These are phyloP conservation scores for Nephila pilipes DNA, from an alignment of 1,140 invertebrate genomes.

Conservation along the genomic window DNA sequence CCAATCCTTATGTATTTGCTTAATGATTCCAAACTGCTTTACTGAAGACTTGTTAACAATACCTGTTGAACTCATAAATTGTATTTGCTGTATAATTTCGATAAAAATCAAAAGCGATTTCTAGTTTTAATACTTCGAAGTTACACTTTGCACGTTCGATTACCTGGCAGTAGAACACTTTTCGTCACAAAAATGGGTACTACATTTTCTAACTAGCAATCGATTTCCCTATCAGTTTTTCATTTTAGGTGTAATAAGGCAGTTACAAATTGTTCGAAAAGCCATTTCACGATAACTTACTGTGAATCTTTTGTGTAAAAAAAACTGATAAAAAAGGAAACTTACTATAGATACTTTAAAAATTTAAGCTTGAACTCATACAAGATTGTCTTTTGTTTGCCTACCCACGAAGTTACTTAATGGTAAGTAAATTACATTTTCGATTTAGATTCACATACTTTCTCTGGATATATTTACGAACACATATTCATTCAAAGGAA, in stretches of 20 bases:
- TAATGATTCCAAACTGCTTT: too few species aligned
- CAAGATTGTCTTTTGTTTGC: too few species aligned
- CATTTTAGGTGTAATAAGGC: neutral
- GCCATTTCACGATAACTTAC: neutral
- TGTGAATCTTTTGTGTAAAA: neutral
- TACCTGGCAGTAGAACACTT: neutral
- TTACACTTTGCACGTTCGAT: neutral
- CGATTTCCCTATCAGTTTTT: neutral
- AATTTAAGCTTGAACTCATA: too few species aligned
- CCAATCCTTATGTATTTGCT: too few species aligned
- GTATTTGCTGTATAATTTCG: too few species aligned
- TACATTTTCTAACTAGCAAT: neutral
- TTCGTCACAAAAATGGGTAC: neutral
- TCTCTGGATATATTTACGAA: conserved; percentile 1
- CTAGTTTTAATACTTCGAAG: neutral
- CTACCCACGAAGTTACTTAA: neutral
- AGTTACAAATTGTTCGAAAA: neutral
- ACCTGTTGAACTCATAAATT: too few species aligned
- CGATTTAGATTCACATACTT: conserved; percentile 1
- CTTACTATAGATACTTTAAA: too few species aligned
- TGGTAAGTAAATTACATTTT: neutral
- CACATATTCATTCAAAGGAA: neutral
- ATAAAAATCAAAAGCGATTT: too few species aligned
- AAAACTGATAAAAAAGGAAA: too few species aligned
- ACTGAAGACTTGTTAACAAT: too few species aligned